Conservation (phyloP, 2,888 invertebrate species). For the Cataglyphis altisquamis region DNA sequence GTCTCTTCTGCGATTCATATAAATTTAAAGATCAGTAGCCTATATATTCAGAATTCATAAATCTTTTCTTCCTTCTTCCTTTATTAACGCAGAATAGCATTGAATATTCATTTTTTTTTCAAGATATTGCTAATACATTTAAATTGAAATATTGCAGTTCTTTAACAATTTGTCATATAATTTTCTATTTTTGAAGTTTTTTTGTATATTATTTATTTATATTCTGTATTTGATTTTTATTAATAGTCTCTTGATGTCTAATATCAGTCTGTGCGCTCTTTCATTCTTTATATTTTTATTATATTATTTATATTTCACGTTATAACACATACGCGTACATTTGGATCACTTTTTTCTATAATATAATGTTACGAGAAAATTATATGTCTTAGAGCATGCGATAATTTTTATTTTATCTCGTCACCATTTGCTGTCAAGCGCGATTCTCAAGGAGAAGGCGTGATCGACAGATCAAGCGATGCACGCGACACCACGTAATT, state of each 20-base stretch:
- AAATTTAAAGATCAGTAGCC: not conserved
- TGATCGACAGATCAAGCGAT: not conserved
- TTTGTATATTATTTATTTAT: not conserved
- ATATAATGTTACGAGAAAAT: not conserved
- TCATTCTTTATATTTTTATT: not conserved
- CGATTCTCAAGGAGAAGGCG: not conserved
- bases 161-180: not conserved
- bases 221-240: not conserved
- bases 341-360: not conserved
- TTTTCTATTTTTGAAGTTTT: not conserved
- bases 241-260: not conserved
- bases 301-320: not conserved
- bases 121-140: not conserved
- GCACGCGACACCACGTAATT: conserved; percentile 25
- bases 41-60: not conserved
- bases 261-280: not conserved
- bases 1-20: not conserved
- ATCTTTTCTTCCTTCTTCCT: not conserved
- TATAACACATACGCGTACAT: not conserved
- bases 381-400: not conserved
- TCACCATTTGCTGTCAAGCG: not conserved
- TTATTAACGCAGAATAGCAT: not conserved
- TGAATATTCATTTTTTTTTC: not conserved
- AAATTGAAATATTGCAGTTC: not conserved
- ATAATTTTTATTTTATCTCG: not conserved